Evolutionary conservation across 2,113 vertebrate species (phyloP), one percentile per base, ranked within the genome.

Genomic region (Oceanodroma tethys): DNA sequence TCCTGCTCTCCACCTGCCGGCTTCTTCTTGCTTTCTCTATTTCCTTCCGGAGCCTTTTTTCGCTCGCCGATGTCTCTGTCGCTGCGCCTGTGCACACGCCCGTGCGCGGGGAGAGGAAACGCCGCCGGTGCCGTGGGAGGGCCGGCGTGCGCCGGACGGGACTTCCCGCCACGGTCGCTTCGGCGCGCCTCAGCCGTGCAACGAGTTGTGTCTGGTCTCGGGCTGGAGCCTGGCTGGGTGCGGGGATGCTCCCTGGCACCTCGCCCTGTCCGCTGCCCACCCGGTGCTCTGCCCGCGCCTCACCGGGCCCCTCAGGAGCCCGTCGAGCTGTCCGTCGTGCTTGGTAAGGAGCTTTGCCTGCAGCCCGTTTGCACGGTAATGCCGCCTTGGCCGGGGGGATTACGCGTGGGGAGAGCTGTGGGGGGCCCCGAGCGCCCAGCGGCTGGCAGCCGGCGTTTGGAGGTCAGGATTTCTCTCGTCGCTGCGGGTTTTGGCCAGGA

Each of bases 11-110:
- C 96, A 95, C 95, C 96, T 95, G 95, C 86, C 30, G 7, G 36
- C 82, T 75, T 45, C 43, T 67, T 58, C 48, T 94, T 23, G 93
- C 91, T 95, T 80, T 96, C 95, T 94, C 91, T 30, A 32, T 95
- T 97, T 97, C 96, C 96, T 97, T 97, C 96, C 96, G 91, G 96
- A 91, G 91, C 83, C 65, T 78, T 85, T 95, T 79, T 32, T 25
- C n/a, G 9, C 91, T 68, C 62, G 29, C 89, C 86, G 74, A 80
- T 82, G 89, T 42, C 79, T 56, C 65, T 73, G 88, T 68, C 29
- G 78, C 93, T 12, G 96, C 58, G 71, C 90, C 82, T 75, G 66
- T 86, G 88, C 86, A 3, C 88, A 66, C 40, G 8, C 91, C 25
- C 65, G 55, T 16, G 74, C 15, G 19, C 22, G 42, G 75, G 48